Conservation (phyloP, 2,888 invertebrate species). For the Amaurobius ferox region DNA sequence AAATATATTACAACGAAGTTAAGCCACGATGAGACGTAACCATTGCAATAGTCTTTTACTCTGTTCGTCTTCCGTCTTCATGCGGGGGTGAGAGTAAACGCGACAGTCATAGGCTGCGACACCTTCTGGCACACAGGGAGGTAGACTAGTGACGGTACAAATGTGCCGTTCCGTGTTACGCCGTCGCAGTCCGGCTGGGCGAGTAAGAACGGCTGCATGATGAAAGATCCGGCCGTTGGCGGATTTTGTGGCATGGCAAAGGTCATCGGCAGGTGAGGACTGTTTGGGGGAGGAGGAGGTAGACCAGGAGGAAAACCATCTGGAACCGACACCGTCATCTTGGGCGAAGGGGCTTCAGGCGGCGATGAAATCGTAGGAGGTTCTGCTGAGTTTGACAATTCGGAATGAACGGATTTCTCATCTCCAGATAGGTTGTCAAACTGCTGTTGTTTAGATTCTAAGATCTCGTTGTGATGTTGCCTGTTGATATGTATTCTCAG, state of each 20-base stretch:
- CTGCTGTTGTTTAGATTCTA: constrained; percentile 61
- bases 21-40: constrained; percentile 57
- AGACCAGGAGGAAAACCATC: constrained; percentile 45
- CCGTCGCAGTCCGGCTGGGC: constrained; percentile 80
- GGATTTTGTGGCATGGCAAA: constrained; percentile 77
- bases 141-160: constrained; percentile 94
- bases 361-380: constrained; percentile 40
- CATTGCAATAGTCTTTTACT: constrained; percentile 37
- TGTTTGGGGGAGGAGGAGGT: constrained; percentile 69
- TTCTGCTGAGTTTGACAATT: constrained; percentile 1
- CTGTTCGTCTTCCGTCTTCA: constrained; percentile 78
- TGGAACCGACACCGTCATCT: constrained; percentile 49
- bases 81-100: constrained; percentile 95
- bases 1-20: constrained; percentile 68
- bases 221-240: constrained; percentile 80
- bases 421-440: constrained; percentile 34
- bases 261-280: constrained; percentile 76
- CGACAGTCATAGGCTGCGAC: constrained; percentile 90
- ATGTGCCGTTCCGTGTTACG: constrained; percentile 79
- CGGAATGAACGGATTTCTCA: constrained; percentile 22
- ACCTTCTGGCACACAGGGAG: constrained; percentile 93
- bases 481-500: constrained; percentile 79
- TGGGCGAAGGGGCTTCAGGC: constrained; percentile 74
- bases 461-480: constrained; percentile 79
- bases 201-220: constrained; percentile 95